Evolutionary conservation across 2,113 vertebrate species (phyloP).

Genomic region (Pimephales promelas): DNA sequence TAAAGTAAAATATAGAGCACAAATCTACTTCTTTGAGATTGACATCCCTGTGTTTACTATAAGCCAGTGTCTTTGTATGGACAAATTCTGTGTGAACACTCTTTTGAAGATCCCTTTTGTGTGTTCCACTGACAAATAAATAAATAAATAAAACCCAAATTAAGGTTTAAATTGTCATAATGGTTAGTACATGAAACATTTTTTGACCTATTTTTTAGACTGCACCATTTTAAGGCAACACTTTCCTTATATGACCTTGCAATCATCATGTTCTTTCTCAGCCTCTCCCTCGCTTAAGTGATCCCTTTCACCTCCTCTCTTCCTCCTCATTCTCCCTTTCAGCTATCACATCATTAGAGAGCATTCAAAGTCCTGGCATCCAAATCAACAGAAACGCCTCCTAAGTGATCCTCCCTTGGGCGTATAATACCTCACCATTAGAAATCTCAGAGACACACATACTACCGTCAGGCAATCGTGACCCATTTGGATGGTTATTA

Average conservation of each 20-base stretch:
- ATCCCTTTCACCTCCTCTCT: neutral
- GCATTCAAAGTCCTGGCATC: conserved; percentile 28
- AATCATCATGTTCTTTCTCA: conserved; percentile 25
- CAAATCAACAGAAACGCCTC: conserved; percentile 42
- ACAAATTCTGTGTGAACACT: neutral
- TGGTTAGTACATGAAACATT: neutral
- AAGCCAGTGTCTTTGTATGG: neutral
- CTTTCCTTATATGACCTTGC: conserved; percentile 5
- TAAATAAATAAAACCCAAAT: neutral
- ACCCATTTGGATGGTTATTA: conserved; percentile 48
- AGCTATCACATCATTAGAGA: conserved; percentile 49
- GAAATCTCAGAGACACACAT: conserved; percentile 46
- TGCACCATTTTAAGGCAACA: neutral
- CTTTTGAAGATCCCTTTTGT: neutral
- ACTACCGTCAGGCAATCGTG: conserved; percentile 49
- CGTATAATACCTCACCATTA: conserved; percentile 39
- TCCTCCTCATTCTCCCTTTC: conserved; percentile 21
- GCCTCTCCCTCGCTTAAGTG: neutral
- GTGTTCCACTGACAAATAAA: neutral
- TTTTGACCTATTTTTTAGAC: too few species aligned
- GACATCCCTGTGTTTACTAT: neutral
- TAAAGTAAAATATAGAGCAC: neutral
- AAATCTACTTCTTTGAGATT: neutral
- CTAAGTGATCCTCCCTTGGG: conserved; percentile 44
- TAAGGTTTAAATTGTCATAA: neutral